Base-by-base conservation (phyloP, 2,888 invertebrate species). In the Doris montereyensis region DNA sequence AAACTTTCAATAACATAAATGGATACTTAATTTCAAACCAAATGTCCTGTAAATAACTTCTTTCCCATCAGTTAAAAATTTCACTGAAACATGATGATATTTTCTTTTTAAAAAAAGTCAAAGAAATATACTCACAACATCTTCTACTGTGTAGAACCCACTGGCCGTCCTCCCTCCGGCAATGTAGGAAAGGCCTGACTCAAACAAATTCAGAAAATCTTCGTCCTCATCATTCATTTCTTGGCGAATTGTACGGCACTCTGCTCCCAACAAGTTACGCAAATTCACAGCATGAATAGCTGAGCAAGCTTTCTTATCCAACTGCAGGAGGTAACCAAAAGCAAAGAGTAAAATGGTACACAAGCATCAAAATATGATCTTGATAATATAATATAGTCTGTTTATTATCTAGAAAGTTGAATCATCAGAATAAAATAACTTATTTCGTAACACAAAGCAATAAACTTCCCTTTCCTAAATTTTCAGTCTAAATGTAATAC, bases 281-380 rank as follows among this genome's bases (percentile, higher is more conserved):
- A 99, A 93, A 92, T 99, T 99, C 0, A 99, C 99, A 0, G 99
- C 98, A 92, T 99, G 99, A 91, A 99, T 99, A 2, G 99, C 98
- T 0, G 98, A 95, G 92, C 97, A 97, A 0, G 97, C 97, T 86
- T 96, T 94, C 92, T 98, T 98, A 92, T 98, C 98, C 91, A 98
- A 91, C 95, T 91, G 76, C n/a, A n/a, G n/a, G n/a, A n/a, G n/a
- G n/a, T n/a, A n/a, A n/a, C n/a, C n/a, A n/a, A n/a, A n/a, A n/a
- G n/a, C n/a, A n/a, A n/a, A n/a, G n/a, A n/a, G n/a, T n/a, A n/a
- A n/a, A n/a, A n/a, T n/a, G n/a, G n/a, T n/a, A n/a, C n/a, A n/a
- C n/a, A n/a, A n/a, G n/a, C n/a, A n/a, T n/a, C n/a, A n/a, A n/a
- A n/a, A n/a, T n/a, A n/a, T n/a, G n/a, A n/a, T n/a, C n/a, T n/a